These are phyloP conservation scores for Poeciliopsis paucimaculata DNA, from an alignment of 2,797 vertebrate species.

Conservation along the genomic window DNA sequence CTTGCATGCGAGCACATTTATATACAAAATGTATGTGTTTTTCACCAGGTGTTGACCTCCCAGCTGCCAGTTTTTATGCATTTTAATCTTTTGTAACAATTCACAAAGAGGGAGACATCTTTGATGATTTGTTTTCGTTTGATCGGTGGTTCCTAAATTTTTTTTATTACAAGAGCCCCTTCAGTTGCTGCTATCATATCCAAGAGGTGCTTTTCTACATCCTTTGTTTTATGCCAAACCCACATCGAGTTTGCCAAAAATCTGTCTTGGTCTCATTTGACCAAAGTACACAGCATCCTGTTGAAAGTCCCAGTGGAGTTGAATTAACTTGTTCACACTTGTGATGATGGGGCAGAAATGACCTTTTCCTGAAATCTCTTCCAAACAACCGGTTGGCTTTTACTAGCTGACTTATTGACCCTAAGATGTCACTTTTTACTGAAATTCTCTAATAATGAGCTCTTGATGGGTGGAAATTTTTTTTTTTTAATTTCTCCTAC, in stretches of 20 bases:
- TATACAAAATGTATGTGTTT: not conserved
- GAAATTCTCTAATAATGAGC: not conserved
- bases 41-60: not conserved
- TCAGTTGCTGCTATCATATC: not conserved
- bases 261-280: not conserved
- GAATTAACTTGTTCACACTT: not conserved
- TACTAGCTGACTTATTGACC: not conserved
- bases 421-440: not conserved
- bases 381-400: not conserved
- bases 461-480: not conserved
- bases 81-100: not conserved
- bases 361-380: not conserved
- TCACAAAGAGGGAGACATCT: not conserved
- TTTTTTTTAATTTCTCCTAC: not conserved
- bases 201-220: not conserved
- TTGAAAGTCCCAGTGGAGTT: not conserved
- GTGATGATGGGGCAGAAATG: not conserved
- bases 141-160: not conserved
- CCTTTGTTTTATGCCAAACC: not conserved
- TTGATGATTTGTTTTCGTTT: too few species aligned
- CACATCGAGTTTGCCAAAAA: not conserved
- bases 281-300: not conserved
- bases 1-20: not conserved
- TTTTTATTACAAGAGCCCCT: not conserved
- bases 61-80: not conserved